Evolutionary conservation across 2,888 invertebrate species (phyloP).

Genomic region (Leptinotarsa peninsularis): DNA sequence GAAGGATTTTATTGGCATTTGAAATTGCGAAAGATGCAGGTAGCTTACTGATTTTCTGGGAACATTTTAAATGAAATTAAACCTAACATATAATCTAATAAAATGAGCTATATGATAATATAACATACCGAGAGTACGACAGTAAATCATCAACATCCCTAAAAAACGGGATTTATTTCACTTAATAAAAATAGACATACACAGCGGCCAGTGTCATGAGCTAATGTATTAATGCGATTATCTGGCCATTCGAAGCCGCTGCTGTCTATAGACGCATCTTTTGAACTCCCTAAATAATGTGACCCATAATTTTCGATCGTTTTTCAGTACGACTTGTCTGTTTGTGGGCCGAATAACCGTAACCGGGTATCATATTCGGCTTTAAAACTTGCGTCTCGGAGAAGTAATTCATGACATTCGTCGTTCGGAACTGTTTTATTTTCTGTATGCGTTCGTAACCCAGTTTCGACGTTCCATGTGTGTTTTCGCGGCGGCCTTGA

Average conservation of each 20-base stretch:
- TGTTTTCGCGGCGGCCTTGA: slow-evolving; percentile 38
- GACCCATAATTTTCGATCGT: not conserved
- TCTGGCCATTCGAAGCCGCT: not conserved
- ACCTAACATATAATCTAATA: no score
- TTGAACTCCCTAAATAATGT: not conserved
- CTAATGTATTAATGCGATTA: no score
- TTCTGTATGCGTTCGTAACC: slow-evolving; percentile 33
- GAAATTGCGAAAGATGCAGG: no score
- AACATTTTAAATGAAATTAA: no score
- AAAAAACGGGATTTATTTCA: no score
- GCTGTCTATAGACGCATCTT: not conserved
- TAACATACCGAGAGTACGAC: no score
- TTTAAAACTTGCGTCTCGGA: not conserved
- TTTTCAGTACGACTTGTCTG: not conserved
- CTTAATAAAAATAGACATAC: no score
- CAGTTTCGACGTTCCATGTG: slow-evolving; percentile 32
- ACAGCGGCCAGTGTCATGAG: no score
- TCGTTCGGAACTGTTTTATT: slow-evolving; percentile 6
- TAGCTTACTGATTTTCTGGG: no score
- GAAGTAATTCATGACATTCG: slow-evolving; percentile 12
- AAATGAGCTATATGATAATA: no score
- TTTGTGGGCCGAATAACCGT: slow-evolving; percentile 3
- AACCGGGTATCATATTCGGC: not conserved
- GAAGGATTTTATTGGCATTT: no score
- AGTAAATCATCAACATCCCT: no score